A percentile compares a stretch with the other conserved stretches of the same genome.
phyloP scores from a whole-genome alignment of 2,797 vertebrate species.

The Heliangelus exortis region DNA sequence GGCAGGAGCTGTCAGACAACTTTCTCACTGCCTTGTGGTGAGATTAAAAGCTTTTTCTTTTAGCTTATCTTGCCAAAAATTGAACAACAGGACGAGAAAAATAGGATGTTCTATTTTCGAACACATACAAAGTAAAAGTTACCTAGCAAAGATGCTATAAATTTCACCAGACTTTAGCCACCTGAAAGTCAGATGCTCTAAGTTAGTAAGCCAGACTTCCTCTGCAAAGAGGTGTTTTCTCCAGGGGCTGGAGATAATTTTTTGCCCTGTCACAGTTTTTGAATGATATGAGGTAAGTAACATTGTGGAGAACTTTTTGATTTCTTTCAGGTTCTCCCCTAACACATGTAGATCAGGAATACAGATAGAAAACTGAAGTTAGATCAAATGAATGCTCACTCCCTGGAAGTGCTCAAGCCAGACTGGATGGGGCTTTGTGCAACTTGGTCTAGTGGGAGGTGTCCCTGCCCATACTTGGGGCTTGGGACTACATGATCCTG shows the following conservation, averaged over 20 bases:
- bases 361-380: background rate
- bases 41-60: background rate
- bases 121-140: background rate
- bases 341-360: background rate
- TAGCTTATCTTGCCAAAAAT: background rate
- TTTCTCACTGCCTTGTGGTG: background rate
- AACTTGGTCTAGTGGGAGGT: no score
- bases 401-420: no score
- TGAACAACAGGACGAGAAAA: rapidly evolving
- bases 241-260: background rate
- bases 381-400: background rate
- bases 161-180: background rate
- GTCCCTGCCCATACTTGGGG: no score
- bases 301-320: background rate
- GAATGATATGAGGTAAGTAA: background rate
- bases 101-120: background rate
- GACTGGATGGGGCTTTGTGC: no score
- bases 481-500: no score
- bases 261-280: background rate
- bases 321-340: background rate
- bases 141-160: background rate
- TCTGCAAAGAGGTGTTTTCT: background rate
- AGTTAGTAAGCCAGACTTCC: background rate
- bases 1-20: background rate
- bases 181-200: background rate